These are phyloP conservation scores for Asbolus verrucosus DNA, from an alignment of 1,140 invertebrate genomes.

Conservation along the genomic window DNA sequence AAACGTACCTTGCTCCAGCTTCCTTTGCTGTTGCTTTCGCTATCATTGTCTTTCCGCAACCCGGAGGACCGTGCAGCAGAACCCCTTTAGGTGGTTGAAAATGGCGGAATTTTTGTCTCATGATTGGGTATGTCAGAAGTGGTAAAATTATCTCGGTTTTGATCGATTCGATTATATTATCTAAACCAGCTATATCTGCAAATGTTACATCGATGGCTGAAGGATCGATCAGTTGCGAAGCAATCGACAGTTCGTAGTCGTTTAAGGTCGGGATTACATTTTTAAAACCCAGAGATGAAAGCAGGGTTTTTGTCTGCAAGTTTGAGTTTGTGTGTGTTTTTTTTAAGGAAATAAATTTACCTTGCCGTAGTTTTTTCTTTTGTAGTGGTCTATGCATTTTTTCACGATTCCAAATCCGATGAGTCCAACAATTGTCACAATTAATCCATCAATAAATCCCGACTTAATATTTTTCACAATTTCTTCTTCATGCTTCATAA, in stretches of 20 bases:
- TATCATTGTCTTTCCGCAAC: slow-evolving; percentile 92
- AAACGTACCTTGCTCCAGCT: background rate
- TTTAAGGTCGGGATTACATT: background rate
- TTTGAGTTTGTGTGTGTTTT: too few relatives aligned
- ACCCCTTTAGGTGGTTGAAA: slow-evolving; percentile 80
- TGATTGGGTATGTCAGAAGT: background rate
- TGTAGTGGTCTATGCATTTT: too few relatives aligned
- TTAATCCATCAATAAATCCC: too few relatives aligned
- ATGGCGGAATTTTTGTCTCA: background rate
- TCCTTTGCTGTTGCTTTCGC: slow-evolving; percentile 92
- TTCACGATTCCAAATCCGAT: too few relatives aligned
- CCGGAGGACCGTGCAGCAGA: slow-evolving; percentile 91
- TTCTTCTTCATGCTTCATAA: too few relatives aligned
- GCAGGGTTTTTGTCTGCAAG: too few relatives aligned
- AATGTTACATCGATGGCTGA: background rate
- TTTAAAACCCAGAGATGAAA: background rate
- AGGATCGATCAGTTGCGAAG: background rate
- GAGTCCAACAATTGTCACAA: too few relatives aligned
- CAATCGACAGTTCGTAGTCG: background rate
- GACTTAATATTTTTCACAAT: too few relatives aligned
- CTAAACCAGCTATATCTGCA: background rate
- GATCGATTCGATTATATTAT: background rate
- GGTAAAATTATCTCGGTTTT: background rate
- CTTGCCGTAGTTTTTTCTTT: too few relatives aligned
- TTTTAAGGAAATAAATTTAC: too few relatives aligned